phyloP scores from a whole-genome alignment of 2,113 vertebrate species.

The Percina caprodes region DNA sequence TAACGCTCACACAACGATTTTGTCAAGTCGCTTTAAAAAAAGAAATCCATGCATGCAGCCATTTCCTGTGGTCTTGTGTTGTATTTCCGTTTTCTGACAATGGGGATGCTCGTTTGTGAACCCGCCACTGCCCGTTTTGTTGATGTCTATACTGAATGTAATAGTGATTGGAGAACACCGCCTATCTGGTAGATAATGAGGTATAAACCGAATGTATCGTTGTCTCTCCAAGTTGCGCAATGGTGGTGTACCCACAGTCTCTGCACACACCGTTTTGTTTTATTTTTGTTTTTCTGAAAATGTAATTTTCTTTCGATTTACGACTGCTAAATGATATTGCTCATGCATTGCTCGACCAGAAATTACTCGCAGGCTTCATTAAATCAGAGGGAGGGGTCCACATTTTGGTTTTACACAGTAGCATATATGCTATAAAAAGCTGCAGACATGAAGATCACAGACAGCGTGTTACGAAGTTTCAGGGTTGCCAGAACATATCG shows the following conservation, averaged over 20 bases:
- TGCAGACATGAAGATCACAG: conserved; percentile 92
- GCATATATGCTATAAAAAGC: no score
- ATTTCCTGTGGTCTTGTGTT: not conserved
- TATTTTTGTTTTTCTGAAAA: not conserved
- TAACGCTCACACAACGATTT: no score
- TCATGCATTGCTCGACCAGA: not conserved
- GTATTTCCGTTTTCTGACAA: conserved; percentile 11
- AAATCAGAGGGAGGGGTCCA: not conserved
- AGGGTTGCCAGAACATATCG: conserved; percentile 95
- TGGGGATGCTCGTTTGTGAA: not conserved
- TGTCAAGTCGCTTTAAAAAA: no score
- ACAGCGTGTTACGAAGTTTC: conserved; percentile 94
- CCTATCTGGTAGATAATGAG: not conserved
- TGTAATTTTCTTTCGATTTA: accelerated
- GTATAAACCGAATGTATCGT: accelerated
- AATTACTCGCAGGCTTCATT: not conserved
- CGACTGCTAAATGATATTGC: no score
- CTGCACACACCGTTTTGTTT: no score
- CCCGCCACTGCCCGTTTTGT: accelerated
- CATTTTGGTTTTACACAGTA: not conserved
- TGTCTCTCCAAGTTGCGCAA: accelerated
- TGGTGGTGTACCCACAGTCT: not conserved
- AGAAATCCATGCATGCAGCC: no score
- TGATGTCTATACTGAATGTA: accelerated
- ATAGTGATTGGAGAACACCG: not conserved